Conservation (phyloP, 2,888 invertebrate species). For the Rhorus exstirpatorius region DNA sequence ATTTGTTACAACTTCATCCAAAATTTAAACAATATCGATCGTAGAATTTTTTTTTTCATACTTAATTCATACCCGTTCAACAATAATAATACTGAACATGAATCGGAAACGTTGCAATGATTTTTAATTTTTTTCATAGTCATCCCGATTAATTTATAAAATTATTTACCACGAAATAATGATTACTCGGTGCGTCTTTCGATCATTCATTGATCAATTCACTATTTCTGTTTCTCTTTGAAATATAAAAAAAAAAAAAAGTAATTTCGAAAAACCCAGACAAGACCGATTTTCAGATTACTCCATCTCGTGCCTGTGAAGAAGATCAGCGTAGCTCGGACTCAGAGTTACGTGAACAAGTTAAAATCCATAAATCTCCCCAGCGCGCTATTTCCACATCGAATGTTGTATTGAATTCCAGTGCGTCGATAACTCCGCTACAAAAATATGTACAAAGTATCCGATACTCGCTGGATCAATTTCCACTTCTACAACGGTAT, state of each 20-base stretch:
- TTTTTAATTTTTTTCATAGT: too few species aligned
- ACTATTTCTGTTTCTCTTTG: not conserved
- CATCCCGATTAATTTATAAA: too few species aligned
- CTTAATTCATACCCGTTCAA: too few species aligned
- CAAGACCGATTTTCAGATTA: not conserved
- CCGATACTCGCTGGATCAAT: conserved; percentile 1
- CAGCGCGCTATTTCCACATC: not conserved
- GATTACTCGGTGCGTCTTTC: too few species aligned
- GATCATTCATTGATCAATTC: not conserved
- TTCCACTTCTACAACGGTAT: conserved; percentile 7
- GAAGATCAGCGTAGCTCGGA: not conserved
- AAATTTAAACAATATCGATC: too few species aligned
- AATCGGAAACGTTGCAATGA: too few species aligned
- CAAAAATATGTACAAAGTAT: conserved; percentile 32
- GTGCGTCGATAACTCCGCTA: conserved; percentile 8
- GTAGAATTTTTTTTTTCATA: too few species aligned
- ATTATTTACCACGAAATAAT: too few species aligned
- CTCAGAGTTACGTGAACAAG: not conserved
- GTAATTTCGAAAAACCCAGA: not conserved
- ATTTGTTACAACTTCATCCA: too few species aligned
- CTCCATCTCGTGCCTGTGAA: not conserved
- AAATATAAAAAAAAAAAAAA: not conserved
- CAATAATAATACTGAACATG: too few species aligned
- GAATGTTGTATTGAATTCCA: conserved; percentile 6
- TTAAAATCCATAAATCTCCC: conserved; percentile 10